These are phyloP conservation scores for Harpalus rubripes DNA, from an alignment of 2,888 invertebrate species.

Conservation along the genomic window DNA sequence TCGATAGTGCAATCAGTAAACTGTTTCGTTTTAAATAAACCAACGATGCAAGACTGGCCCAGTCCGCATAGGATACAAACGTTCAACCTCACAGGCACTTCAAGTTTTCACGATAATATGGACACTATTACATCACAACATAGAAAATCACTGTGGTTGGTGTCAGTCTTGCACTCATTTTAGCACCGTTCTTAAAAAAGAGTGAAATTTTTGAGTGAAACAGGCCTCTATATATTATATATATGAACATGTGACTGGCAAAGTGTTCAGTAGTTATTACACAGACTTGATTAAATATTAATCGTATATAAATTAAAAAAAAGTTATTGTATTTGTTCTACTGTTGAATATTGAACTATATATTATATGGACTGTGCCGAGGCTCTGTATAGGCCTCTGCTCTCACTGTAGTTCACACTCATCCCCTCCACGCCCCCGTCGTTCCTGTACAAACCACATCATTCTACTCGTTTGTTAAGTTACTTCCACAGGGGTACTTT, in stretches of 20 bases:
- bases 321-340: slow-evolving; percentile 66
- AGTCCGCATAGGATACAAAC: slow-evolving; percentile 15
- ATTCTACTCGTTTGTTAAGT: slow-evolving; percentile 16
- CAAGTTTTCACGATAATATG: slow-evolving; percentile 38
- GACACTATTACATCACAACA: slow-evolving; percentile 26
- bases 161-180: slow-evolving; percentile 45
- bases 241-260: slow-evolving; percentile 61
- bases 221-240: slow-evolving; percentile 61
- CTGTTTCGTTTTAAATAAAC: slow-evolving; percentile 64
- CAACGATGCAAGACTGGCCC: slow-evolving; percentile 22
- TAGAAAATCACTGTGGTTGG: slow-evolving; percentile 20
- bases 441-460: slow-evolving; percentile 44
- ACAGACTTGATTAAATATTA: slow-evolving; percentile 65
- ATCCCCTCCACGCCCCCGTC: slow-evolving; percentile 40
- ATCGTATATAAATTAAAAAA: slow-evolving; percentile 64
- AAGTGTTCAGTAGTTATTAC: slow-evolving; percentile 65
- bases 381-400: slow-evolving; percentile 46
- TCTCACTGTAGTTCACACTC: slow-evolving; percentile 62
- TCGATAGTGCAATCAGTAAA: slow-evolving; percentile 66
- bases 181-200: slow-evolving; percentile 67
- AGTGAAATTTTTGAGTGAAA: slow-evolving; percentile 65
- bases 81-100: slow-evolving; percentile 51
- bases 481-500: neutral
- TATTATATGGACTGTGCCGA: slow-evolving; percentile 65
- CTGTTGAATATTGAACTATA: slow-evolving; percentile 66